A percentile compares a stretch with the other conserved stretches of the same genome.
Evolutionary conservation across 1,140 invertebrate genomes (phyloP).

Genomic region (Whitmania pigra): DNA sequence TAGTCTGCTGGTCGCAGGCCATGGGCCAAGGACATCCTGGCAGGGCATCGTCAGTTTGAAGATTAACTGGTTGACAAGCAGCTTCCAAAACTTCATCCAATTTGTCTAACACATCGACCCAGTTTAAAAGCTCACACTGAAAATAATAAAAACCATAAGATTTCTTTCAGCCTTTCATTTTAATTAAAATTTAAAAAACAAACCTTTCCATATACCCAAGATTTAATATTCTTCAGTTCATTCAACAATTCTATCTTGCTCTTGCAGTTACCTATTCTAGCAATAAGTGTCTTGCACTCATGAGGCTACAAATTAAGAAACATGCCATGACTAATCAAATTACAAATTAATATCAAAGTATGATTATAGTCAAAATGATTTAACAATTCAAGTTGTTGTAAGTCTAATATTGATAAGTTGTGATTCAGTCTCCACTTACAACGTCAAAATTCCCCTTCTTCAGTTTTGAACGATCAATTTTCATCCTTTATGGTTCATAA

Average conservation of each 20-base stretch:
- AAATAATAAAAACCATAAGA: slow-evolving; percentile 14
- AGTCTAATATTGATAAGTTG: slow-evolving; percentile 7
- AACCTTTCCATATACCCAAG: slow-evolving; percentile 73
- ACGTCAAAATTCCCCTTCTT: slow-evolving; percentile 78
- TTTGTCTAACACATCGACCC: slow-evolving; percentile 72
- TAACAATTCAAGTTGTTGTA: slow-evolving; percentile 19
- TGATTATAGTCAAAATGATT: not conserved
- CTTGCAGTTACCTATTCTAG: slow-evolving; percentile 58
- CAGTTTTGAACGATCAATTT: slow-evolving; percentile 69
- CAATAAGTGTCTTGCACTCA: slow-evolving; percentile 68
- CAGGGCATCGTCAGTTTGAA: slow-evolving; percentile 47
- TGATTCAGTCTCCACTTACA: slow-evolving; percentile 45
- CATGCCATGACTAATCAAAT: slow-evolving; percentile 6
- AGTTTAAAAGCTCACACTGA: slow-evolving; percentile 72
- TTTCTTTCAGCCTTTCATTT: not conserved
- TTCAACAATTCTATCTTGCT: slow-evolving; percentile 51
- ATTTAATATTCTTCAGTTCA: slow-evolving; percentile 61
- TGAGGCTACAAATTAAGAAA: slow-evolving; percentile 50
- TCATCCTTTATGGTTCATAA: slow-evolving; percentile 50
- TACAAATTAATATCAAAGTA: not conserved
- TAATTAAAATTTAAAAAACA: slow-evolving; percentile 14
- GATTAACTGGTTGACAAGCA: slow-evolving; percentile 47
- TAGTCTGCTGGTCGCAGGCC: slow-evolving; percentile 52
- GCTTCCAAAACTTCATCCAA: slow-evolving; percentile 69
- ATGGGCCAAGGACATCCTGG: slow-evolving; percentile 66